Percentiles rank a stretch among this genome's conserved stretches.
Evolutionary conservation across 2,888 invertebrate species (phyloP).

Genomic region (Cephonodes hylas): DNA sequence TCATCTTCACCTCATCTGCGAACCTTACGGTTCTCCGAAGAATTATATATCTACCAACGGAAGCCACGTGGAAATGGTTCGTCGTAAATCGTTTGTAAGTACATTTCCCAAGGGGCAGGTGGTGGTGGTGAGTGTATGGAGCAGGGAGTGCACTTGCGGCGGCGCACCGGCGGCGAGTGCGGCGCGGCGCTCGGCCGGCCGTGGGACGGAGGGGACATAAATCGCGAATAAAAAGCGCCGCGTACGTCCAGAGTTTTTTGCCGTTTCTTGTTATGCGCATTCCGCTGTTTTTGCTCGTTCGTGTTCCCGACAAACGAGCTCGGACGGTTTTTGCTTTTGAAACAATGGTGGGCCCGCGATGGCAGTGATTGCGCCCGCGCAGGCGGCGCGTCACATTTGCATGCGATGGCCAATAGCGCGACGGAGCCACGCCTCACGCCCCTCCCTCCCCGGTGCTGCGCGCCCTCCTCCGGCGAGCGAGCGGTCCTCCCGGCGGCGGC

Average conservation of each 20-base stretch:
- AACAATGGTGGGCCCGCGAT: constrained; percentile 57
- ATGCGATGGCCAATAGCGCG: constrained; percentile 60
- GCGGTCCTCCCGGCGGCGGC: not conserved
- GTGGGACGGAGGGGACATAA: constrained; percentile 47
- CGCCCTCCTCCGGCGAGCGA: constrained; percentile 2
- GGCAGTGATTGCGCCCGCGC: constrained; percentile 61
- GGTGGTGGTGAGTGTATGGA: not conserved
- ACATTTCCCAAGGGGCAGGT: not conserved
- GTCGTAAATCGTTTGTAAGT: not conserved
- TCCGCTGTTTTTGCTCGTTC: constrained; percentile 63
- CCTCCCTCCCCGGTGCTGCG: constrained; percentile 18
- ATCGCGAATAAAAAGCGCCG: constrained; percentile 66
- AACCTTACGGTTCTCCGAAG: too few relatives aligned
- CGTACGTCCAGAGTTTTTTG: constrained; percentile 57
- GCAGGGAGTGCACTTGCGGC: not conserved
- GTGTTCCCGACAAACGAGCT: constrained; percentile 63
- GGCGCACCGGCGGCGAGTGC: not conserved
- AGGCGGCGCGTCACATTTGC: constrained; percentile 65
- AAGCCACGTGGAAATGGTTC: not conserved
- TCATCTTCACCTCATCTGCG: too few relatives aligned
- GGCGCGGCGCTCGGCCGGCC: constrained; percentile 21
- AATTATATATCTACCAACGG: not conserved
- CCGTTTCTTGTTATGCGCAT: constrained; percentile 72
- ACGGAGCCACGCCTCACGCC: constrained; percentile 45
- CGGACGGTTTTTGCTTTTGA: constrained; percentile 48